Base-by-base conservation (phyloP, 1,140 invertebrate species). In the Apocrypta bakeri region DNA sequence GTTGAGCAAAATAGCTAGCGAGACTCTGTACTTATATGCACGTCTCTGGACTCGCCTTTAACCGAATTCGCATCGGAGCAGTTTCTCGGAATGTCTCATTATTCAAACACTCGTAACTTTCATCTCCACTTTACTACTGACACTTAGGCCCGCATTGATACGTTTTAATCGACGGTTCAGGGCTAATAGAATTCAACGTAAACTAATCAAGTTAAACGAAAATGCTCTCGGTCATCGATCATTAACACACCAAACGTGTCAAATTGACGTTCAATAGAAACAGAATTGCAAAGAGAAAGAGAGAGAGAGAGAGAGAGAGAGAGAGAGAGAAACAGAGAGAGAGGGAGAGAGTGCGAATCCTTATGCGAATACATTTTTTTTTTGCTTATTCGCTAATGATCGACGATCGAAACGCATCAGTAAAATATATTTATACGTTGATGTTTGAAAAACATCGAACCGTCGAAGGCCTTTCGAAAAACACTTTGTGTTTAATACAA, bases 81-180 rank as follows among this genome's bases (percentile, higher is more conserved):
- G 56, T 29, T 42, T 25, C 24, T 7, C 24, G 17, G 14, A 80
- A 21, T 17, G 48, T 29, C 24, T 63, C 42, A 7, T 56, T n/a
- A n/a, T 56, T 73, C 40, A 69, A 29, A 56, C n/a, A 56, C 68
- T 69, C 24, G 40, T 37, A n/a, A 69, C 2, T 56, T 1, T 1
- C 63, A 48, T 24, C 56, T 48, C 76, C 42, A 40, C 12, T 3
- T 29, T 48, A 24, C 31, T 77, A 77, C 27, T 63, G 69, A 69
- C 63, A 75, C 68, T 76, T 82, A 82, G 80, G 73, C 80, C 80
- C 63, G 71, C 42, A 77, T 61, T 82, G 73, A 77, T 77, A 74
- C 71, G 29, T 63, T 27, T 74, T 14, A 24, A 74, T 66, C 61
- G 33, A 73, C 24, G 48, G 24, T 29, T 64, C 25, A 31, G 6